These are phyloP conservation scores for Cosmia trapezina DNA, from an alignment of 2,888 invertebrate genomes.

Conservation along the genomic window DNA sequence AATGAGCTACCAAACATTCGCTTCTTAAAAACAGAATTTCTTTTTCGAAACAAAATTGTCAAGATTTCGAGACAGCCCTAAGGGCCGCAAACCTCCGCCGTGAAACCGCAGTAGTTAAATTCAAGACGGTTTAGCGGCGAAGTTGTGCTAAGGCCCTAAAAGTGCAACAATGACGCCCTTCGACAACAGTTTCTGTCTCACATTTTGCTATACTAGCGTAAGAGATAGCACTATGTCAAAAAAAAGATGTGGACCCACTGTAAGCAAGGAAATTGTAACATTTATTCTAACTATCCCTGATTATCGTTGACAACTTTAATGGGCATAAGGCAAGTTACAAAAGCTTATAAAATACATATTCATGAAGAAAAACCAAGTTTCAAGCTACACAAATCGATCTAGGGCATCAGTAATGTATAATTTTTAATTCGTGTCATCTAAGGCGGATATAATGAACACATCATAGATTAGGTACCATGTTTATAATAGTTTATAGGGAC, in stretches of 20 bases:
- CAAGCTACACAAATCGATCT: slow-evolving; percentile 31
- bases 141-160: not conserved
- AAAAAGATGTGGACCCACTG: slow-evolving; percentile 57
- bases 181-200: slow-evolving; percentile 39
- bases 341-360: slow-evolving; percentile 34
- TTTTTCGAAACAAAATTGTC: slow-evolving; percentile 24
- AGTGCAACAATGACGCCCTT: slow-evolving; percentile 56
- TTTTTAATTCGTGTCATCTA: slow-evolving; percentile 39
- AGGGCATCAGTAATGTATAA: slow-evolving; percentile 8
- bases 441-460: slow-evolving; percentile 55
- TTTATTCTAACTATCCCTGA: slow-evolving; percentile 25
- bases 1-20: slow-evolving; percentile 14
- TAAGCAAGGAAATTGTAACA: slow-evolving; percentile 29
- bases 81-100: too few relatives aligned
- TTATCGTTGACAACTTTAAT: slow-evolving; percentile 28
- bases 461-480: slow-evolving; percentile 40
- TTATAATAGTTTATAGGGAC: slow-evolving; percentile 24
- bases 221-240: slow-evolving; percentile 38
- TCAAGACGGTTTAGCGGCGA: too few relatives aligned
- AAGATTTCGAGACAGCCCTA: slow-evolving; percentile 65
- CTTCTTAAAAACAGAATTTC: slow-evolving; percentile 21
- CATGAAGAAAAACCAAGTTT: slow-evolving; percentile 8
- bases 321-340: slow-evolving; percentile 11
- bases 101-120: too few relatives aligned
- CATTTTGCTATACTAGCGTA: slow-evolving; percentile 39